Evolutionary conservation across 2,888 invertebrate species (phyloP), one percentile per base, ranked within the genome.

Genomic region (Trichopoda pennipes): DNA sequence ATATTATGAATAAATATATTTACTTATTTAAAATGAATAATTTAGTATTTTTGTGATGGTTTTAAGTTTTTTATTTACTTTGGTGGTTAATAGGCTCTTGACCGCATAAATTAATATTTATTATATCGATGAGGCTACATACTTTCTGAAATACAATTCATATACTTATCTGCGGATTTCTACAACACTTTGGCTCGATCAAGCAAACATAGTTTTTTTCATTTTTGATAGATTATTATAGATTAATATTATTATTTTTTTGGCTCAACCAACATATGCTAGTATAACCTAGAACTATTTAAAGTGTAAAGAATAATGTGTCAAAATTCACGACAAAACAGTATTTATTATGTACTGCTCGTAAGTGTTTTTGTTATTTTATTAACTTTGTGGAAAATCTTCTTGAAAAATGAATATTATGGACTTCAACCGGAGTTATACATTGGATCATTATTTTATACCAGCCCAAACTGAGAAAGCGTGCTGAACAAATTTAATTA

Each of bases 371-470:
- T 76, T 42, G 66, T 76, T 32, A 8, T 63, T 7, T 19, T 63
- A 2, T 38, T 69, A 23, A 55, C 55, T 47, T 21, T 61, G 9
- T 61, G 69, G 44, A 77, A 77, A 47, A 1, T 69, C 4, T 35
- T 77, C 1, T 69, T 55, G 6, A 69, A 69, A 55, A 61, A 17
- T 63, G 69, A 77, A 63, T 61, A 55, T 47, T 10, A 55, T 55
- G 69, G 69, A 61, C 17, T 69, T 44, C 77, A 44, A 61, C 61
- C 77, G 8, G 61, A 77, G 23, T 35, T 69, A 23, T 77, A 69
- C 9, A n/a, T 77, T 3, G 61, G 16, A 9, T 17, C 55, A 12
- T 32, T 35, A 16, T 32, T 61, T 69, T 44, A 2, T 44, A 44
- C 14, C n/a, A 6, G 6, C n/a, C 8, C 10, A 44, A 44, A 38